Evolutionary conservation across 1,140 invertebrate species (phyloP).

Genomic region (Zaprionus ornatus): DNA sequence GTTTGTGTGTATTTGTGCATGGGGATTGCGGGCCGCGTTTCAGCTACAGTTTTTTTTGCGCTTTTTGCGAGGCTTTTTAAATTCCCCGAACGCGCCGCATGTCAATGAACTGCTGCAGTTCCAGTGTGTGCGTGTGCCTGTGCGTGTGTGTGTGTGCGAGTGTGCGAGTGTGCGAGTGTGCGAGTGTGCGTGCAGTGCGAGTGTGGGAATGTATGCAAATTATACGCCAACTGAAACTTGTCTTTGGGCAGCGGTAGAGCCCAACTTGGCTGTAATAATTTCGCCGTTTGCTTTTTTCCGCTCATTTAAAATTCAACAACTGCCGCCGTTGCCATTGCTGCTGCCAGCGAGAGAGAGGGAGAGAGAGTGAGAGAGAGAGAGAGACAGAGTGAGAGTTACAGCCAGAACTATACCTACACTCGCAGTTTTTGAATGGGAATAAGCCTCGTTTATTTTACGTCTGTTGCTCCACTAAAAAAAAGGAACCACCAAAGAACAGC

Average conservation of each 20-base stretch:
- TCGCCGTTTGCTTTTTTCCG: conserved; percentile 72
- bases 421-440: conserved; percentile 74
- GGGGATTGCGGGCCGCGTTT: conserved; percentile 23
- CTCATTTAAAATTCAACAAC: conserved; percentile 82
- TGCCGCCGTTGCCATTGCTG: conserved; percentile 65
- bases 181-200: conserved; percentile 20
- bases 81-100: conserved; percentile 65
- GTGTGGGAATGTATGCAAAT: conserved; percentile 63
- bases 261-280: conserved; percentile 75
- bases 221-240: conserved; percentile 64
- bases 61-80: conserved; percentile 33
- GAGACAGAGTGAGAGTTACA: neutral
- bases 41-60: conserved; percentile 42
- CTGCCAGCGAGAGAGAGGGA: conserved; percentile 5
- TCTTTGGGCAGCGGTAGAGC: conserved; percentile 60
- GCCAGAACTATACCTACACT: conserved; percentile 20
- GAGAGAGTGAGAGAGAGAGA: conserved; percentile 14
- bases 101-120: conserved; percentile 69
- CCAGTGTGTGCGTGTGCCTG: conserved; percentile 21
- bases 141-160: conserved; percentile 32
- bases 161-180: conserved; percentile 8
- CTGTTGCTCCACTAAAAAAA: conserved; percentile 37
- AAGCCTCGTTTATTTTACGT: conserved; percentile 69
- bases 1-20: conserved; percentile 34
- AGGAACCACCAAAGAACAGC: conserved; percentile 11